Percentiles rank a stretch among this genome's conserved stretches.
These are phyloP conservation scores for Syrphus vitripennis DNA, from an alignment of 2,888 invertebrate genomes.

Conservation along the genomic window DNA sequence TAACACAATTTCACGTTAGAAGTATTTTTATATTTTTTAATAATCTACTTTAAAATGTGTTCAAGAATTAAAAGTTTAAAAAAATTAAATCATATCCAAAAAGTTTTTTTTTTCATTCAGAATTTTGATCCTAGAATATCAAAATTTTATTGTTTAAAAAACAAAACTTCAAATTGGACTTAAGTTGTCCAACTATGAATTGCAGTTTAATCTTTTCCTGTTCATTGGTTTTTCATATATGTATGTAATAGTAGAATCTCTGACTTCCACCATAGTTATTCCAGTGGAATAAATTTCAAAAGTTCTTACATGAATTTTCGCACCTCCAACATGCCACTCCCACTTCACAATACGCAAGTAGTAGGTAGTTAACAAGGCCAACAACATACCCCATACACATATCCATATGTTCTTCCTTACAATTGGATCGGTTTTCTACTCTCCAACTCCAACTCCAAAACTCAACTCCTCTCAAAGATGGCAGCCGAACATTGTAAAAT, in stretches of 20 bases:
- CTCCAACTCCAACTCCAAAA: background rate
- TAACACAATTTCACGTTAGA: too few relatives aligned
- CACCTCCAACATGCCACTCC: constrained; percentile 22
- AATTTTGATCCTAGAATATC: too few relatives aligned
- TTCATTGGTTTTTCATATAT: too few relatives aligned
- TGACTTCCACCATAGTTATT: constrained; percentile 14
- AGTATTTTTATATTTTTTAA: too few relatives aligned
- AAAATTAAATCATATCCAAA: too few relatives aligned
- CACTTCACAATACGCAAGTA: background rate
- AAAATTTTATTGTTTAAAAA: too few relatives aligned
- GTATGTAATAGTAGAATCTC: background rate
- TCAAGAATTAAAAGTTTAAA: too few relatives aligned
- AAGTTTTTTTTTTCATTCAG: too few relatives aligned
- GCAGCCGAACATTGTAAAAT: constrained; percentile 71
- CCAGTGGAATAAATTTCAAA: background rate
- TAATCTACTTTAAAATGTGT: too few relatives aligned
- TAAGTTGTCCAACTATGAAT: too few relatives aligned
- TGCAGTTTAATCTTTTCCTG: too few relatives aligned
- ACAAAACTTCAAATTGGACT: too few relatives aligned
- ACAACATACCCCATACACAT: background rate
- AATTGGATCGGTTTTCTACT: background rate
- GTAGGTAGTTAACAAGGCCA: background rate
- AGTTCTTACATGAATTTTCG: constrained; percentile 8
- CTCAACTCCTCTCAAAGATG: constrained; percentile 47
- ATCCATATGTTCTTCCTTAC: background rate